Conservation (phyloP, 1,140 invertebrate species). For the Conopomorpha cramerella region DNA sequence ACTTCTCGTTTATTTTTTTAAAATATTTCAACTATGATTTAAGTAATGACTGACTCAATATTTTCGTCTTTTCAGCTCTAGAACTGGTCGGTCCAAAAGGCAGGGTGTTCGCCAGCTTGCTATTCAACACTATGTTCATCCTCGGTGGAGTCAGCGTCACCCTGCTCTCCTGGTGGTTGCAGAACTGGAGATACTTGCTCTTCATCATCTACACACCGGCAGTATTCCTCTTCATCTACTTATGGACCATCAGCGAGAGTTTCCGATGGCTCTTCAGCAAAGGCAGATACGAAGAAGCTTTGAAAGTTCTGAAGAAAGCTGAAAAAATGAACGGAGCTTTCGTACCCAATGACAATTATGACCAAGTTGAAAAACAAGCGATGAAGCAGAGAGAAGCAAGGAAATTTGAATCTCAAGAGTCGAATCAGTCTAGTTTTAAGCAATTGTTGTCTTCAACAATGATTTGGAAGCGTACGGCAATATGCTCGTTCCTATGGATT, state of each 20-base stretch:
- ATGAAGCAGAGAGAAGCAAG: conserved; percentile 37
- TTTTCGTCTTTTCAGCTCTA: conserved; percentile 52
- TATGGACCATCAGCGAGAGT: conserved; percentile 67
- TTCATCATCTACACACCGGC: conserved; percentile 71
- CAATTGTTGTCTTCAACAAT: conserved; percentile 62
- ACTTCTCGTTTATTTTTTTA: too few relatives aligned
- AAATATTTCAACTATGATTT: too few relatives aligned
- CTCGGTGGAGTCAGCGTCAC: conserved; percentile 72
- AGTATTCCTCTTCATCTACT: conserved; percentile 66
- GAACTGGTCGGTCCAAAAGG: conserved; percentile 76
- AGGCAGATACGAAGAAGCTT: conserved; percentile 68
- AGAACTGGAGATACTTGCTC: conserved; percentile 73
- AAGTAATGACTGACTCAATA: too few relatives aligned
- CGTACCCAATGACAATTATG: conserved; percentile 59
- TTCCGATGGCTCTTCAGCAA: conserved; percentile 79
- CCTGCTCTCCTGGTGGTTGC: conserved; percentile 68
- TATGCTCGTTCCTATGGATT: conserved; percentile 72
- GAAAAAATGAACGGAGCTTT: conserved; percentile 70
- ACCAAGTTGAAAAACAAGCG: conserved; percentile 44
- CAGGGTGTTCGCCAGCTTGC: conserved; percentile 71
- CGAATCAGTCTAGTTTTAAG: conserved; percentile 51
- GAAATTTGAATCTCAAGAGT: conserved; percentile 26
- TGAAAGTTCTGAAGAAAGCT: conserved; percentile 63
- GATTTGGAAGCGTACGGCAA: conserved; percentile 67
- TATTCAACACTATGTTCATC: conserved; percentile 74